Conservation (phyloP, 2,888 invertebrate species). For the Phyllotreta striolata region DNA sequence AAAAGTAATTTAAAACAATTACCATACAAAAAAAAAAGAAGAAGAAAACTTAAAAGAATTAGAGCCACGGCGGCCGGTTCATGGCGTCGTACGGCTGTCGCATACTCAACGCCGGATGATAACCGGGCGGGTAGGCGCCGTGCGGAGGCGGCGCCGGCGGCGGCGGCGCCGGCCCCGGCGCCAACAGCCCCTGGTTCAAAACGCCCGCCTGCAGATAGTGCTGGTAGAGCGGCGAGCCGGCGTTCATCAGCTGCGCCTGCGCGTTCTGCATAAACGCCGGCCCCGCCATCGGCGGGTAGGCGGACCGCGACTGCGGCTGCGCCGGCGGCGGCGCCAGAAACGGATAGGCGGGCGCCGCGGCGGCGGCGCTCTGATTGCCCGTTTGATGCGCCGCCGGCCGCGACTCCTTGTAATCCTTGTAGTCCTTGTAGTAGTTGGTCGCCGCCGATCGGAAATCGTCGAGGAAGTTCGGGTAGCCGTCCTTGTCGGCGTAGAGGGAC, state of each 20-base stretch:
- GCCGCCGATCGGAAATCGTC: conserved; percentile 73
- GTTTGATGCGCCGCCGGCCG: too few relatives aligned
- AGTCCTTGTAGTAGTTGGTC: conserved; percentile 66
- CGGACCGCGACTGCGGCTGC: conserved; percentile 64
- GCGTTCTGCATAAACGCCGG: conserved; percentile 67
- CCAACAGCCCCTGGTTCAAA: conserved; percentile 62
- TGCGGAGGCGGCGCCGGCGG: conserved; percentile 60
- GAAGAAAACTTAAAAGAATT: conserved; percentile 35
- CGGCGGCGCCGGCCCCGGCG: conserved; percentile 60
- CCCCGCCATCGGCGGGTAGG: conserved; percentile 65
- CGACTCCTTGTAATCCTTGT: conserved; percentile 62
- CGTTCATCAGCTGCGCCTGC: conserved; percentile 65
- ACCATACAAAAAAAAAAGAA: too few relatives aligned
- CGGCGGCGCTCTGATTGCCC: conserved; percentile 56
- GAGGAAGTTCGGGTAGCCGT: conserved; percentile 73
- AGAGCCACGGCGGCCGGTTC: conserved; percentile 73
- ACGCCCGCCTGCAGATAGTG: conserved; percentile 72
- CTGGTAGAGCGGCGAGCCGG: conserved; percentile 74
- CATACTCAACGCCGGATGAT: conserved; percentile 70
- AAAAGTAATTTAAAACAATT: conserved; percentile 9
- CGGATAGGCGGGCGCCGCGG: conserved; percentile 61
- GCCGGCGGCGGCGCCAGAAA: conserved; percentile 66
- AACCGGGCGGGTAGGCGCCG: conserved; percentile 69
- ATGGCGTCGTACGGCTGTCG: conserved; percentile 78
- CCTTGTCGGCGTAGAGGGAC: conserved; percentile 70